Conservation (phyloP, 1,140 invertebrate genomes). For the Eriocheir sinensis region DNA sequence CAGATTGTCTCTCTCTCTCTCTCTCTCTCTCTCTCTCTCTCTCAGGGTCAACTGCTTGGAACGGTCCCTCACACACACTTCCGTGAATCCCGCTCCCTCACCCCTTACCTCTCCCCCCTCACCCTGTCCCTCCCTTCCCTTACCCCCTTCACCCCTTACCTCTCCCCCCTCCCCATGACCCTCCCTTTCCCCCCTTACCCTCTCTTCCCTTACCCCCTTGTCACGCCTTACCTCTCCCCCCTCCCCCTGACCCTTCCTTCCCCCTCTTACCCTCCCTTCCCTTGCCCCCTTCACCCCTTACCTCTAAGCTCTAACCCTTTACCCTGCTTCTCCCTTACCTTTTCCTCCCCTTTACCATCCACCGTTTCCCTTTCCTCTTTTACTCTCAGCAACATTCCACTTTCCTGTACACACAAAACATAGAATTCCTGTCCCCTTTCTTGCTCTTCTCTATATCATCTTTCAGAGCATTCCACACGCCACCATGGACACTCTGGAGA, state of each 20-base stretch:
- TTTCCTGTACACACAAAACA: too few species aligned
- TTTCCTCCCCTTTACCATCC: background rate
- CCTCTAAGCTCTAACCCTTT: background rate
- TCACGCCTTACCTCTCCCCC: background rate
- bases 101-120: background rate
- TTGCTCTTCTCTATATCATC: background rate
- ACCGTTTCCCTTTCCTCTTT: background rate
- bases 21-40: conserved; percentile 4
- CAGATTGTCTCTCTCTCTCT: background rate
- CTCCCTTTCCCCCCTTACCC: background rate
- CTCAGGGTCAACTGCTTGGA: too few species aligned
- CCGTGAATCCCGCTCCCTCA: background rate
- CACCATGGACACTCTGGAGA: background rate
- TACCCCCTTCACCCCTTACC: background rate
- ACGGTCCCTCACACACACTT: too few species aligned
- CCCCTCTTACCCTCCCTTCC: background rate
- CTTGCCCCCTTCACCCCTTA: background rate
- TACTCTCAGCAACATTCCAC: too few species aligned
- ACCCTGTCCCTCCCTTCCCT: background rate
- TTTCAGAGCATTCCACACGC: too few species aligned
- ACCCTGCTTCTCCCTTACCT: background rate
- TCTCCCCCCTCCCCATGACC: background rate
- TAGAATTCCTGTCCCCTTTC: too few species aligned
- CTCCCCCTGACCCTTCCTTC: background rate
- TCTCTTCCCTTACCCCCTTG: background rate